Evolutionary conservation across 2,888 invertebrate species (phyloP), one percentile per base, ranked within the genome.

Genomic region (Acanthosepion lycidas): DNA sequence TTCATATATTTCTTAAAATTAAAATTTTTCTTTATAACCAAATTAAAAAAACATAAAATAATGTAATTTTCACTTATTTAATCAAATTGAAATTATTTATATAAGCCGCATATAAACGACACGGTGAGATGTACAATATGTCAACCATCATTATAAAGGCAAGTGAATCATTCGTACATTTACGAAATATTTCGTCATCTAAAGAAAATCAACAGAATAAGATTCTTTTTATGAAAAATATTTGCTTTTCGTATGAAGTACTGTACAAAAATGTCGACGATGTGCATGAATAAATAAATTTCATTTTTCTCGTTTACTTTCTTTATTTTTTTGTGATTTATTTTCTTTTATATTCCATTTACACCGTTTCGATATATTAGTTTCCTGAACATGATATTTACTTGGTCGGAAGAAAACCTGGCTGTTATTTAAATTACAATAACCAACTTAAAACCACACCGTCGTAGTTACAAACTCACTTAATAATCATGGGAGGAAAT

Each of bases 401-500:
- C 6, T 33, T 18, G 20, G n/a, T 78, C n/a, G 78, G 9, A n/a
- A 78, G 33, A n/a, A 78, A 78, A 4, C 18, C 1, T 3, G n/a
- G n/a, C 33, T 78, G n/a, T 78, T 12, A n/a, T 78, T 15, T 33
- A 78, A 78, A 78, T 33, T 78, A 12, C 78, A 78, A n/a, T 18
- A 78, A 78, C 33, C n/a, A n/a, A n/a, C 78, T 15, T 12, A n/a
- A n/a, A n/a, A n/a, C 12, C 1, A 20, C 59, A 5, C 23, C 23
- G 3, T 59, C 20, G 59, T 33, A 9, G 78, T 78, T 78, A 33
- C n/a, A n/a, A 78, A n/a, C n/a, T n/a, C 9, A 33, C 33, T 33
- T 12, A n/a, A 5, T 78, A n/a, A 95, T n/a, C 1, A 96, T 96
- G 96, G 96, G 96, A 48, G 95, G 96, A n/a, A 95, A 95, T 51